Conservation (phyloP, 64 coral and sea anemone species). For the Dendrophyllia cribrosa region DNA sequence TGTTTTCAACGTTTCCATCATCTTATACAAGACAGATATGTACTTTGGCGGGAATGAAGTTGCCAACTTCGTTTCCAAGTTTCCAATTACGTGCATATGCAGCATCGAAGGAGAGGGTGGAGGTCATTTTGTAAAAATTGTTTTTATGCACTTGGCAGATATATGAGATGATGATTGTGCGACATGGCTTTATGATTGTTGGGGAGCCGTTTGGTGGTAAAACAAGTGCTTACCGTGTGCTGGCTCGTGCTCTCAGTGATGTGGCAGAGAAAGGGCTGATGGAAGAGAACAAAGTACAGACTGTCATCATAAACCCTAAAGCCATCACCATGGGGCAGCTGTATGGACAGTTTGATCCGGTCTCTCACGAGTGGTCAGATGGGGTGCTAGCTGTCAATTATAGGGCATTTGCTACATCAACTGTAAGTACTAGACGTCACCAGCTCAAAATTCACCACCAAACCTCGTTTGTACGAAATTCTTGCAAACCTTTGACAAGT, state of each 20-base stretch:
- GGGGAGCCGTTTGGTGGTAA: slow-evolving; percentile 98
- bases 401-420: slow-evolving; percentile 95
- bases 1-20: too few relatives aligned
- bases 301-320: slow-evolving; percentile 96
- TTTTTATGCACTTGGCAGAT: slow-evolving; percentile 55
- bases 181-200: slow-evolving; percentile 99
- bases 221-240: slow-evolving; percentile 92
- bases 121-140: too few relatives aligned
- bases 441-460: too few relatives aligned
- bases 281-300: slow-evolving; percentile 98
- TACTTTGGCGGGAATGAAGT: too few relatives aligned
- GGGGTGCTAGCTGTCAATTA: slow-evolving; percentile 98
- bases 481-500: too few relatives aligned
- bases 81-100: too few relatives aligned
- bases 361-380: slow-evolving; percentile 99
- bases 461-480: too few relatives aligned
- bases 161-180: slow-evolving; percentile 99
- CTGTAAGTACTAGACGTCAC: slow-evolving; percentile 56
- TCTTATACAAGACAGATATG: too few relatives aligned
- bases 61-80: too few relatives aligned
- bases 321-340: slow-evolving; percentile 97
- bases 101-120: too few relatives aligned
- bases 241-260: slow-evolving; percentile 88
- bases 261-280: slow-evolving; percentile 97
- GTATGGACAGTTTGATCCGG: slow-evolving; percentile 98